A percentile compares a stretch with the other conserved stretches of the same genome.
These are phyloP conservation scores for Paratilapia polleni DNA, from an alignment of 2,113 vertebrate genomes.

Conservation along the genomic window DNA sequence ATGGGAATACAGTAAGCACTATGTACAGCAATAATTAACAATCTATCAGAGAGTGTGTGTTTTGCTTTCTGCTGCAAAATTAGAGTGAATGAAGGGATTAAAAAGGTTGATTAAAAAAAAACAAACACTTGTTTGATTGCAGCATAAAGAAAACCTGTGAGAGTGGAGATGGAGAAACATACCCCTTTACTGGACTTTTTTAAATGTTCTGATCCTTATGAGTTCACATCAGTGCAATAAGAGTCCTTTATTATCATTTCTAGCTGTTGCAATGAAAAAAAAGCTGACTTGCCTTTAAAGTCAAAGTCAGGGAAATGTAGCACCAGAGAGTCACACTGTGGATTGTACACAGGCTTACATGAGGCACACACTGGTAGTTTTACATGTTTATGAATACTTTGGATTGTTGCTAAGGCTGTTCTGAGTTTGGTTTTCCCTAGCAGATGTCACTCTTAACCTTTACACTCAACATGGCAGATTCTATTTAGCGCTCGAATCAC, in stretches of 20 bases:
- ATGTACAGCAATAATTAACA: slow-evolving; percentile 68
- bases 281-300: neutral
- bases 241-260: slow-evolving; percentile 23
- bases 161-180: neutral
- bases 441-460: neutral
- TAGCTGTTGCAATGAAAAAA: neutral
- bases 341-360: neutral
- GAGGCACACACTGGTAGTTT: neutral
- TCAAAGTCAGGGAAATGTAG: neutral
- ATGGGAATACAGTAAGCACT: slow-evolving; percentile 54
- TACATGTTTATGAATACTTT: neutral
- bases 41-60: slow-evolving; percentile 19
- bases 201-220: slow-evolving; percentile 15
- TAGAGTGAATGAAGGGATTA: neutral
- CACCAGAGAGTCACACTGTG: neutral
- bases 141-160: slow-evolving; percentile 15
- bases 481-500: neutral
- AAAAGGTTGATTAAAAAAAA: neutral
- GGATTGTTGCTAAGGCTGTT: neutral
- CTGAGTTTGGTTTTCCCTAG: neutral
- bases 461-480: too few relatives aligned
- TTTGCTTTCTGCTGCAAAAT: neutral
- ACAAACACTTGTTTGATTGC: slow-evolving; percentile 43
- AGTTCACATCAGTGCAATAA: slow-evolving; percentile 77
- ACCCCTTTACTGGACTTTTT: neutral